Conservation (phyloP, 2,113 vertebrate genomes). For the Lamprologus lemairii region DNA sequence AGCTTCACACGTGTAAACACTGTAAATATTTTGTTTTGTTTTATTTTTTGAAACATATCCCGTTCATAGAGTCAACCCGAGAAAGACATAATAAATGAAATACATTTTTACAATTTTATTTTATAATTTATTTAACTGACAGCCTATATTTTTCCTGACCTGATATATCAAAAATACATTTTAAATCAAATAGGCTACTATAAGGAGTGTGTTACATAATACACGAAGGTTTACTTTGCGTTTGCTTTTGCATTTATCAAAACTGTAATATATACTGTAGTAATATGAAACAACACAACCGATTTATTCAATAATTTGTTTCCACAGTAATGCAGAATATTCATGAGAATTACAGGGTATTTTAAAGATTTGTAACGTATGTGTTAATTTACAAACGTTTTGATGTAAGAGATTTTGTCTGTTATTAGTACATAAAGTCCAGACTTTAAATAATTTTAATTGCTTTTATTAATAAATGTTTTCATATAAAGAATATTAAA, state of each 20-base stretch:
- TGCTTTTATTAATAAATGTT: background rate
- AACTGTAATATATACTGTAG: background rate
- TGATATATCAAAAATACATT: background rate
- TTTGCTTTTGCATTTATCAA: background rate
- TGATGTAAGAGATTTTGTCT: background rate
- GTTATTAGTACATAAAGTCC: background rate
- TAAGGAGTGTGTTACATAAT: background rate
- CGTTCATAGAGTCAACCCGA: background rate
- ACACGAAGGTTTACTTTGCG: background rate
- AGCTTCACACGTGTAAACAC: background rate
- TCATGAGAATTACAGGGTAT: background rate
- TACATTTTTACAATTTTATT: background rate
- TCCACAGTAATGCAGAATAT: background rate
- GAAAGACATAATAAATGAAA: background rate
- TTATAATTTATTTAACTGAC: background rate
- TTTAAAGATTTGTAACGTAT: background rate
- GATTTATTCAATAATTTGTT: background rate
- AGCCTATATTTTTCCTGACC: background rate
- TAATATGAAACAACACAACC: background rate
- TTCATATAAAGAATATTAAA: background rate
- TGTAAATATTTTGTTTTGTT: background rate
- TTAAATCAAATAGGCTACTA: background rate
- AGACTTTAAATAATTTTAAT: background rate
- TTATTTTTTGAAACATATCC: background rate
- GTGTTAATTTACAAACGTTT: background rate